Base-by-base conservation (phyloP, 2,113 vertebrate genomes). In the Dendropsophus ebraccatus region DNA sequence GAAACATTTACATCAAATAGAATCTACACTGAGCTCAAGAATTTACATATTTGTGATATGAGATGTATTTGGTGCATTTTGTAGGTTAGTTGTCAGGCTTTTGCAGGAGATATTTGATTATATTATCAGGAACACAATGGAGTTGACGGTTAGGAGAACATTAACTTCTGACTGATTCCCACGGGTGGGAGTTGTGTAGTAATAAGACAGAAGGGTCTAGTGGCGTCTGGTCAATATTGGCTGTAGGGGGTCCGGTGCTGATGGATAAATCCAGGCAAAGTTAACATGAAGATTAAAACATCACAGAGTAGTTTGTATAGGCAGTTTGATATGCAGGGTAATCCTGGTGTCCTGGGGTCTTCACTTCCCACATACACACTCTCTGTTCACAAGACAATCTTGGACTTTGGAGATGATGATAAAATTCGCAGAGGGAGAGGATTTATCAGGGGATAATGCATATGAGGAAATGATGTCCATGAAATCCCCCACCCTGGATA, bases 281-380 rank as follows among this genome's bases (percentile, higher is more conserved):
- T 91, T 91, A 87, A 92, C 90, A 88, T 0, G 83, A 89, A 91
- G 92, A 92, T 92, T 92, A 92, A 92, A 92, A 92, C 92, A 92
- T 92, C 92, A 92, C 91, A 91, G 87, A 91, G 89, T 89, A 89
- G 87, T 89, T 88, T 91, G 87, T 92, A 91, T 92, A 91, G 90
- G 89, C 89, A 88, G 89, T 91, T 85, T 92, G 92, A 92, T 91
- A 92, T 90, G 90, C 91, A 90, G 91, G 89, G 89, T 92, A 92
- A 92, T 92, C 91, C 90, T 87, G 45, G 89, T 91, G 91, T 91
- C 91, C 90, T 88, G 90, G 88, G 90, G 91, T 90, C 88, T 84
- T 89, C 84, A 81, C 86, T 88, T 87, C 89, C 72, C 41, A 84
- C 56, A 76, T 69, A 58, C 77, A 74, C 28, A 87, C 19, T 56